Evolutionary conservation across 2,113 vertebrate genomes (phyloP).

Genomic region (Bubalus kerabau): DNA sequence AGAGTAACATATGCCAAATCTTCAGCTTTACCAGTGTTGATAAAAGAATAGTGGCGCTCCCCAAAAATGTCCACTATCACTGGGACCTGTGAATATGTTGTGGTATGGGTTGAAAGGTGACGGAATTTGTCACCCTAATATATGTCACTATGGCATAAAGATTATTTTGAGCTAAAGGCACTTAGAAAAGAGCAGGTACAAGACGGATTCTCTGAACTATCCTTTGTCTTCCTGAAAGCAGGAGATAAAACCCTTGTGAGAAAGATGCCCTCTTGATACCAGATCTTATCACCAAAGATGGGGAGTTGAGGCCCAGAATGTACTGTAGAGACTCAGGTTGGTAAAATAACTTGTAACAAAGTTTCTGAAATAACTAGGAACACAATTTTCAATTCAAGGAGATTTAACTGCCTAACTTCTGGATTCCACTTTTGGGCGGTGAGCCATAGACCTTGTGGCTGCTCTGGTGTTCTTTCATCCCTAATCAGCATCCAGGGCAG

Average conservation of each 20-base stretch:
- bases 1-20: neutral
- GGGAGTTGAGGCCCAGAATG: neutral
- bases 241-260: neutral
- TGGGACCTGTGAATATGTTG: neutral
- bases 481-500: neutral
- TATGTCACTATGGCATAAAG: neutral
- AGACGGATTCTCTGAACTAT: neutral
- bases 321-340: neutral
- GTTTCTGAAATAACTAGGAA: neutral
- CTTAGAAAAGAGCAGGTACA: neutral
- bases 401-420: neutral
- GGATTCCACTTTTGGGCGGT: neutral
- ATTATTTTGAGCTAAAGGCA: neutral
- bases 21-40: neutral
- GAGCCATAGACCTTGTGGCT: fast-evolving
- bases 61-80: neutral
- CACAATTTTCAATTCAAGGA: fast-evolving
- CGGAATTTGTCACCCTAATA: neutral
- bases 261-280: neutral
- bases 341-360: neutral
- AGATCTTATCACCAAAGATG: neutral
- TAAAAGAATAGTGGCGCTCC: fast-evolving
- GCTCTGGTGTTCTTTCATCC: fast-evolving
- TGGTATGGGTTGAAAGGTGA: neutral
- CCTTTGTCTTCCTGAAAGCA: neutral